Conservation (phyloP, 1,140 invertebrate species). For the Drosophila truncata region DNA sequence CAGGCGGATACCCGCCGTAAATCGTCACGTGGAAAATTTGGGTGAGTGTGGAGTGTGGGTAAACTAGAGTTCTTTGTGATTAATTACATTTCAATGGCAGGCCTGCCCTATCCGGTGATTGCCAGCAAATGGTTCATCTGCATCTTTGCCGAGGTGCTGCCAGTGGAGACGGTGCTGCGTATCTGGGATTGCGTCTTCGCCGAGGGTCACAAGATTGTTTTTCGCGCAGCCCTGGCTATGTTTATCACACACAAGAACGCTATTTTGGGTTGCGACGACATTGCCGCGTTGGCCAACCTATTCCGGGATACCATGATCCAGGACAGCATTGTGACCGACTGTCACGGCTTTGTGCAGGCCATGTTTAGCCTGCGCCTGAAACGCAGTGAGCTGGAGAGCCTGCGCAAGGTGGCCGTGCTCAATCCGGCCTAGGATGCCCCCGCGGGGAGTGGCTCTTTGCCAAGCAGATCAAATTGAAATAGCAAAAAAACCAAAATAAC, state of each 20-base stretch:
- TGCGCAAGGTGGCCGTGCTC: conserved; percentile 86
- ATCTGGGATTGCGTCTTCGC: conserved; percentile 98
- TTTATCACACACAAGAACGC: conserved; percentile 89
- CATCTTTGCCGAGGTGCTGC: conserved; percentile 95
- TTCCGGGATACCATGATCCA: conserved; percentile 90
- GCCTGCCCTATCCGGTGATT: conserved; percentile 94
- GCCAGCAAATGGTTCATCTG: conserved; percentile 98
- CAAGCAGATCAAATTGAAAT: conserved; percentile 42
- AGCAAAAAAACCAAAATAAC: conserved; percentile 50
- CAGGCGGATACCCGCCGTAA: conserved; percentile 91
- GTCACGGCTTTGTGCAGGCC: conserved; percentile 92
- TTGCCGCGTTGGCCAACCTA: conserved; percentile 89
- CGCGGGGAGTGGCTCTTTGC: conserved; percentile 7
- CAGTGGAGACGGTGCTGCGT: conserved; percentile 95
- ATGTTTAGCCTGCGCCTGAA: conserved; percentile 90
- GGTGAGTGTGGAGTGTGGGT: conserved; percentile 76
- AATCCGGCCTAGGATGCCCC: conserved; percentile 73
- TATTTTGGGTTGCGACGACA: conserved; percentile 90
- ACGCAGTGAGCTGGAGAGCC: conserved; percentile 86
- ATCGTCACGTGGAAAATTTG: conserved; percentile 91
- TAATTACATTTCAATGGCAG: conserved; percentile 22
- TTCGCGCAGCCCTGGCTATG: conserved; percentile 92
- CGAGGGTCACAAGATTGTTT: conserved; percentile 94
- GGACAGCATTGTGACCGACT: conserved; percentile 89
- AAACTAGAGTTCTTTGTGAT: background rate